Base-by-base conservation (phyloP, 2,797 vertebrate species). In the Harpagifer antarcticus region DNA sequence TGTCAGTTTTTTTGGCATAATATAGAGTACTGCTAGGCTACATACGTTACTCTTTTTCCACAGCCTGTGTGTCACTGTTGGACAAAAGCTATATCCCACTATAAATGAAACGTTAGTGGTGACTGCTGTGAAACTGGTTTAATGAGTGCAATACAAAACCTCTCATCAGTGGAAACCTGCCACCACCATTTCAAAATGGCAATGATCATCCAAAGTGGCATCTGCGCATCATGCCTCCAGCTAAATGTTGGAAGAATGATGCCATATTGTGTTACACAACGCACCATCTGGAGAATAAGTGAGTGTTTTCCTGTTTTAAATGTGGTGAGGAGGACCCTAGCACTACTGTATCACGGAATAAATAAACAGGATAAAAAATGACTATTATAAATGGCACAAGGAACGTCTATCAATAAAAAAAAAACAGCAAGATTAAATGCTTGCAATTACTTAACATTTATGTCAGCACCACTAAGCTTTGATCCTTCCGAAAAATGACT, bases 171-270 rank as follows among this genome's bases (percentile, higher is more conserved):
- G 76, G 73, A 86, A 91, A 86, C 64, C 78, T 82, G 84, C 86
- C 81, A 83, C 43, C 68, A 60, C 49, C 68, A 68, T 57, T 86
- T 88, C 64, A 89, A 92, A 90, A 88, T 60, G 75, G 76, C 75
- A 83, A 59, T 49, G 68, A 90, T 90, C 81, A 87, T 88, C 84
- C 79, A 74, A 86, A 82, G 76, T 84, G 88, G 87, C 89, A 91
- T 92, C 89, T 92, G 89, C 70, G 81, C 68, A 31, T 77, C 37
- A 6, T 61, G 83, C 83, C 84, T 85, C 76, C 74, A 88, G 89
- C 86, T 81, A 76, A 86, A 87, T 83, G 72, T 77, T 37, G 56
- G 76, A 72, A 80, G 81, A 82, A 73, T 20, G 61, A 85, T 83
- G 71, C 87, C 79, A 83, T 74, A 74, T 86, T 88, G 50, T 50